phyloP scores from a whole-genome alignment of 1,140 invertebrate species.

The Chironomus striatipennis region DNA sequence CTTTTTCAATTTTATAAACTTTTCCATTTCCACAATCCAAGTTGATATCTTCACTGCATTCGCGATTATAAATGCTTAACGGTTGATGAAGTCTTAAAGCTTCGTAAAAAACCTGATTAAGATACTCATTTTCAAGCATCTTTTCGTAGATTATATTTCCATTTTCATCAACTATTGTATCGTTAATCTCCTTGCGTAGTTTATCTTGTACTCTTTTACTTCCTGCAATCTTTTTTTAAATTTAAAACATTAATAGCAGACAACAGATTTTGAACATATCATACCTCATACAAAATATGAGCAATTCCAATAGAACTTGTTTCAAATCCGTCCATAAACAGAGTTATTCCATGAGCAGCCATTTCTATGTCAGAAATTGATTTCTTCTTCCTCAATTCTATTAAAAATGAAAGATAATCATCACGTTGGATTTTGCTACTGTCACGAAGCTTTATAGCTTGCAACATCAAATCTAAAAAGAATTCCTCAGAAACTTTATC shows the following conservation, averaged over 20 bases:
- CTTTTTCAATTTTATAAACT: conserved; percentile 36
- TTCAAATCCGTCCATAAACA: conserved; percentile 3
- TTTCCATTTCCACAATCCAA: conserved; percentile 27
- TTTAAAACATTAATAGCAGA: not conserved
- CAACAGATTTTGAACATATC: not conserved
- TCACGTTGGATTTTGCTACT: conserved; percentile 28
- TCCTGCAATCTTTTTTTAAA: not conserved
- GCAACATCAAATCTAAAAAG: conserved; percentile 33
- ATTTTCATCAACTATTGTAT: conserved; percentile 25
- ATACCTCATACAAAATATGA: not conserved
- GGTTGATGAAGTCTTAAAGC: conserved; percentile 28
- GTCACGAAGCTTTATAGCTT: conserved; percentile 33
- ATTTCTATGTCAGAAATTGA: conserved; percentile 29
- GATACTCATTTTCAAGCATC: conserved; percentile 33
- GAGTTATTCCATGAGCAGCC: conserved; percentile 31
- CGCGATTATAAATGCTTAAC: not conserved
- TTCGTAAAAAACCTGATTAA: conserved; percentile 31
- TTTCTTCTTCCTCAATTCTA: conserved; percentile 36
- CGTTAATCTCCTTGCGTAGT: not conserved
- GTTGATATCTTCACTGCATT: conserved; percentile 25
- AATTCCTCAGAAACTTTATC: conserved; percentile 33
- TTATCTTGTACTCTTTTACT: not conserved
- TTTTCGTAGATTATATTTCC: conserved; percentile 30
- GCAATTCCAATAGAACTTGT: not conserved
- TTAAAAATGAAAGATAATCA: conserved; percentile 39